Conservation (phyloP, 2,888 invertebrate genomes). For the Plagodis pulveraria region DNA sequence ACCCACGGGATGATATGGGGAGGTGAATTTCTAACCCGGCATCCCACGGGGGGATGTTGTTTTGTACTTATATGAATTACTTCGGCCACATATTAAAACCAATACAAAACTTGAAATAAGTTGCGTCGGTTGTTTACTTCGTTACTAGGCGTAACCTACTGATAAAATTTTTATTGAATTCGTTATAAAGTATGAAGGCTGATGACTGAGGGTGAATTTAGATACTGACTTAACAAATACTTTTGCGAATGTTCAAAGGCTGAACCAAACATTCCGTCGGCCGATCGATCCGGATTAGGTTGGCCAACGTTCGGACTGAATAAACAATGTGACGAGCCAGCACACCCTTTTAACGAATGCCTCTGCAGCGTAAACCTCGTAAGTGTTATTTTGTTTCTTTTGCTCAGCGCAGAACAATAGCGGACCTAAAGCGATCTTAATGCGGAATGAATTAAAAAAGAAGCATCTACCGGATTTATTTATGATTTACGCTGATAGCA, state of each 20-base stretch:
- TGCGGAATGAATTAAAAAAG: neutral
- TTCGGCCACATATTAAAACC: too few species aligned
- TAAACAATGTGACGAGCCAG: conserved; percentile 80
- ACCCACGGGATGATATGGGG: too few species aligned
- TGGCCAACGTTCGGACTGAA: conserved; percentile 73
- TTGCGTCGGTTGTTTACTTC: too few species aligned
- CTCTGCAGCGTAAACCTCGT: conserved; percentile 61
- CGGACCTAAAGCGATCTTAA: neutral
- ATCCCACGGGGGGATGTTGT: too few species aligned
- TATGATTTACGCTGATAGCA: too few species aligned
- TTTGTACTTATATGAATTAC: too few species aligned
- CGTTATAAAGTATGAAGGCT: too few species aligned
- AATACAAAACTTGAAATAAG: too few species aligned
- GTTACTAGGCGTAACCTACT: too few species aligned
- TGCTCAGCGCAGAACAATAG: conserved; percentile 30
- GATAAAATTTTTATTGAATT: too few species aligned
- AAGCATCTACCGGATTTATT: too few species aligned
- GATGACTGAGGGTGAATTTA: neutral
- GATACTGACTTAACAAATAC: conserved; percentile 16
- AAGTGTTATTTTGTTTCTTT: conserved; percentile 65
- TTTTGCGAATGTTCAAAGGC: conserved; percentile 39
- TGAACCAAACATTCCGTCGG: conserved; percentile 55
- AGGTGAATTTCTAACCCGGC: too few species aligned
- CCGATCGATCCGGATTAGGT: conserved; percentile 77
- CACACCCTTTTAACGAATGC: conserved; percentile 81